Conservation (phyloP, 2,797 vertebrate genomes). For the Clarias laeviceps region DNA sequence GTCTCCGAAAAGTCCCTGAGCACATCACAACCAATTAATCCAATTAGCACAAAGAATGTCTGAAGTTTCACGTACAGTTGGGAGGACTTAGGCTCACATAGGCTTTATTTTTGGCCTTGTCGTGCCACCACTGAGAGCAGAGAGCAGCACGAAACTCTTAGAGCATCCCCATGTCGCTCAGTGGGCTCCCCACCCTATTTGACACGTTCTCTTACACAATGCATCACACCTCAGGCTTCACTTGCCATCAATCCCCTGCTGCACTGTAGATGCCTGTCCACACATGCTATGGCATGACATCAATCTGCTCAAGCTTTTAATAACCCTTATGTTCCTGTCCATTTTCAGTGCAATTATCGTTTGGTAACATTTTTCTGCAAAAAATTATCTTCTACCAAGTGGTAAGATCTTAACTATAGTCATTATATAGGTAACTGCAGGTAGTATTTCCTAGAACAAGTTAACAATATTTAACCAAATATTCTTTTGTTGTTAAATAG, state of each 20-base stretch:
- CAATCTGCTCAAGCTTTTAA: conserved; percentile 43
- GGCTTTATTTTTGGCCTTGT: conserved; percentile 66
- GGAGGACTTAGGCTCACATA: conserved; percentile 53
- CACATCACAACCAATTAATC: conserved; percentile 70
- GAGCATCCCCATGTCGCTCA: conserved; percentile 50
- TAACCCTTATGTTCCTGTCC: conserved; percentile 21
- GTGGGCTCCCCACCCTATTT: conserved; percentile 51
- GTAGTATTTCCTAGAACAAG: background rate
- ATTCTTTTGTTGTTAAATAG: background rate
- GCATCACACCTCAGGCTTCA: conserved; percentile 60
- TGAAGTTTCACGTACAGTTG: conserved; percentile 51
- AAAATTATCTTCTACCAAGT: background rate
- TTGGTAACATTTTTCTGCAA: background rate
- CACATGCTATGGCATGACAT: conserved; percentile 42
- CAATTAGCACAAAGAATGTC: conserved; percentile 70
- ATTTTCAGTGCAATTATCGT: background rate
- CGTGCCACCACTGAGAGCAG: conserved; percentile 64
- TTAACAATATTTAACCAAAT: background rate
- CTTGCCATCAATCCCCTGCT: conserved; percentile 53
- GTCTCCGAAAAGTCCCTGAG: conserved; percentile 33
- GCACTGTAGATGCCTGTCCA: conserved; percentile 43
- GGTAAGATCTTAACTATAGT: background rate
- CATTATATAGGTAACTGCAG: background rate
- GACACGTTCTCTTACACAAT: conserved; percentile 60
- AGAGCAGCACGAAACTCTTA: conserved; percentile 63